Conservation (phyloP, 2,797 vertebrate species). For the Gymnothorax javanicus region DNA sequence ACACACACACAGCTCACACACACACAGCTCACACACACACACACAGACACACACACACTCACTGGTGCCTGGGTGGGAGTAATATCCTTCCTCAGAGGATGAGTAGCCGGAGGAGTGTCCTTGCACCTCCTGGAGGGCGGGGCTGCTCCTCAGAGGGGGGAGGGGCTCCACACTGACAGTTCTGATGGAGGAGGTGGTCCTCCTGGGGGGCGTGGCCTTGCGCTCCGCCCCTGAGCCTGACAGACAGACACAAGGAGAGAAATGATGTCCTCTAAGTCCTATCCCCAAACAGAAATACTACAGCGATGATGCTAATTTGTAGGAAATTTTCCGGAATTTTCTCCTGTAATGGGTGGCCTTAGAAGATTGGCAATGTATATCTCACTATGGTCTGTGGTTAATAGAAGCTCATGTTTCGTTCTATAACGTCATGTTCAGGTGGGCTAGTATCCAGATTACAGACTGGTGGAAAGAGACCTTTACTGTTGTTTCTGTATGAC, state of each 20-base stretch:
- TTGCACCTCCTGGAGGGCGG: conserved; percentile 38
- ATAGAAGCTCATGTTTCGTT: too few species aligned
- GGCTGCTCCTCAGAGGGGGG: conserved; percentile 25
- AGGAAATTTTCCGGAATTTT: too few species aligned
- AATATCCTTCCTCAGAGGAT: conserved; percentile 58
- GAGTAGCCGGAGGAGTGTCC: conserved; percentile 71
- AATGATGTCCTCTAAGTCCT: not conserved
- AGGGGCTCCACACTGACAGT: not conserved
- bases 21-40: not conserved
- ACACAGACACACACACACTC: conserved; percentile 23
- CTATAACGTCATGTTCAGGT: too few species aligned
- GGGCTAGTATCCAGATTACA: too few species aligned
- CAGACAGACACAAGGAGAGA: conserved; percentile 43
- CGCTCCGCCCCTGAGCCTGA: conserved; percentile 40
- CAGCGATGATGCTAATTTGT: too few species aligned
- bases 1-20: not conserved
- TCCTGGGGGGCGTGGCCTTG: conserved; percentile 22
- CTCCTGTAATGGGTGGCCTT: too few species aligned
- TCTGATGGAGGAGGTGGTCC: conserved; percentile 23
- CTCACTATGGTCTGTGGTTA: too few species aligned
- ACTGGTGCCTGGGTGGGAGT: conserved; percentile 37
- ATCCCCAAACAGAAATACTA: too few species aligned
- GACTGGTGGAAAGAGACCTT: too few species aligned
- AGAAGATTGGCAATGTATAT: too few species aligned
- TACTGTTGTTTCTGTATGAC: too few species aligned